Base-by-base conservation (phyloP, 64 coral and sea anemone genomes). In the Orbicella faveolata region DNA sequence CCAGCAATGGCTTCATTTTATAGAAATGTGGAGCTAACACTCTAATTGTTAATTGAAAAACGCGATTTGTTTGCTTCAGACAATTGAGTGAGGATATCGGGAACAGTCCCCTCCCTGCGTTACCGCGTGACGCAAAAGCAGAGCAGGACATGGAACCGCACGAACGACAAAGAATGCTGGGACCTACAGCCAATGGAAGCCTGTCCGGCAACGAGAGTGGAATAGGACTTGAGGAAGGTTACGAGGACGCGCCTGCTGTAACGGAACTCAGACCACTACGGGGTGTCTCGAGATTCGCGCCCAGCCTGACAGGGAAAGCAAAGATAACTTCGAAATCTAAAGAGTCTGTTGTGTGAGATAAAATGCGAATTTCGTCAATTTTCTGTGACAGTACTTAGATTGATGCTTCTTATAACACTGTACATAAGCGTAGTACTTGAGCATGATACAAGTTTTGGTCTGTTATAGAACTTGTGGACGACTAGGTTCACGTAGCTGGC, bases 191-290 rank as follows among this genome's bases (percentile, higher is more conserved):
- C 34, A 41, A 17, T 61, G 80, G 61, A 9, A 83, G 59, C 35
- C 11, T 65, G 59, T 83, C 61, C 2, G 80, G 19, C 8, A 83
- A 83, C 17, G 80, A 83, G 61, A 83, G 80, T 23, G 80, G 80
- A 34, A 83, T 83, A 65, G 61, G 63, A 11, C 18, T 83, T 61
- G 80, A 64, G 18, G 80, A 83, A 17, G 30, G 6, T 66, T 17
- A 16, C 11, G n/a, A 65, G 15, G 80, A 83, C 6, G 6, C 18
- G 10, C 26, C 26, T 63, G 79, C 2, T 7, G 79, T 7, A 54
- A 19, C 25, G 34, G 57, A 81, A 5, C 21, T 81, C 5, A 79
- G 65, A 19, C 65, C 65, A 23, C 65, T 25, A n/a, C 65, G 21
- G 4, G 65, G 1, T 21, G 7, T 19, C 23, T 20, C 65, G 18